These are phyloP conservation scores for Astreopora myriophthalma DNA, from an alignment of 64 coral and sea anemone species.

Conservation along the genomic window DNA sequence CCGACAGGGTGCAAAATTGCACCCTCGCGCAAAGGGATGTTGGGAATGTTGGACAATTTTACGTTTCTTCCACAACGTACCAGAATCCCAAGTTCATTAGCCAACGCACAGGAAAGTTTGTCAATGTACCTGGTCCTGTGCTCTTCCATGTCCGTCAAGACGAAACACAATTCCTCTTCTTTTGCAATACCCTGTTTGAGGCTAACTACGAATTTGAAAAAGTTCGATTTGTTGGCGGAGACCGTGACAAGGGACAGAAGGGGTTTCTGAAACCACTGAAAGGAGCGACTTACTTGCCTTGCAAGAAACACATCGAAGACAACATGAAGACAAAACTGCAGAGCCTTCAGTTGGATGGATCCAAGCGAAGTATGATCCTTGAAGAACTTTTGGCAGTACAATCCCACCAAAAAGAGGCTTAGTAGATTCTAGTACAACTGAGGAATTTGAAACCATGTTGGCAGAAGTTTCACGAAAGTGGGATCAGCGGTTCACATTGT, in stretches of 20 bases:
- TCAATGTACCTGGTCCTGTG: background rate
- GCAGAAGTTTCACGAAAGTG: background rate
- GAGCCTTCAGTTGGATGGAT: background rate
- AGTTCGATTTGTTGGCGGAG: background rate
- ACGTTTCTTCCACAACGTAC: background rate
- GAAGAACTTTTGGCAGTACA: slow-evolving; percentile 2
- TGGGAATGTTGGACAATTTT: slow-evolving; percentile 1
- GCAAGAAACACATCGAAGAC: background rate
- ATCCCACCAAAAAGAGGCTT: background rate
- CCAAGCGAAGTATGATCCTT: background rate
- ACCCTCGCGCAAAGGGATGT: too few species aligned
- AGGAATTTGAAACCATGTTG: background rate
- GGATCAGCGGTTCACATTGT: background rate
- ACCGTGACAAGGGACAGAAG: background rate
- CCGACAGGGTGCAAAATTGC: too few species aligned
- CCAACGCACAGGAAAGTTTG: background rate
- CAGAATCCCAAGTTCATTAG: background rate
- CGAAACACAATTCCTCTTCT: background rate
- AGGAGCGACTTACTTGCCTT: background rate
- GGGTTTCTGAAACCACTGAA: background rate
- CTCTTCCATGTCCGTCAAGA: slow-evolving; percentile 16
- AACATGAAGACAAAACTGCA: background rate
- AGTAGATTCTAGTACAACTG: background rate
- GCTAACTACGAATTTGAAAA: background rate
- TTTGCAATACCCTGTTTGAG: background rate